Evolutionary conservation across 1,140 invertebrate genomes (phyloP).

Genomic region (Samia ricini): DNA sequence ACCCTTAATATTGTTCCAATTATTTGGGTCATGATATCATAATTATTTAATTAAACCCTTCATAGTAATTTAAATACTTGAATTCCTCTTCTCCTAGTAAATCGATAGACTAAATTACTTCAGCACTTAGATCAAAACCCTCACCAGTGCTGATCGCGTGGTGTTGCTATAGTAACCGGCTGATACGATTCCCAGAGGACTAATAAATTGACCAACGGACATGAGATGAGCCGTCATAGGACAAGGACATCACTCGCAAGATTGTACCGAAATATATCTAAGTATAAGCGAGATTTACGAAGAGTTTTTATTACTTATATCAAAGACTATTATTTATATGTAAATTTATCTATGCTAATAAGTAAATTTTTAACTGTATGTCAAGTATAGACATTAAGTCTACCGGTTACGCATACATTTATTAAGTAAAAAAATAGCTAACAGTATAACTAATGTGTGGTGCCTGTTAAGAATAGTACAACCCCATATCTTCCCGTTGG

Average conservation of each 20-base stretch:
- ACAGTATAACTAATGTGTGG: too few species aligned
- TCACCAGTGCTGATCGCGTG: not conserved
- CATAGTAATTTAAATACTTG: too few species aligned
- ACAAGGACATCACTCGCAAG: not conserved
- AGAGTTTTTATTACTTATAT: too few species aligned
- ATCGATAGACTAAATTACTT: not conserved
- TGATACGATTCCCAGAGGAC: not conserved
- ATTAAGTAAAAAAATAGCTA: too few species aligned
- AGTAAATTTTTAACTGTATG: not conserved
- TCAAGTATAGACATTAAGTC: not conserved
- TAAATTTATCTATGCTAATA: not conserved
- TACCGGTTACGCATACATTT: not conserved
- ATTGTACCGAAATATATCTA: not conserved
- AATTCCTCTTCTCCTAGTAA: not conserved
- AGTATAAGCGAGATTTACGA: not conserved
- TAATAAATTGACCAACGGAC: slow-evolving; percentile 6
- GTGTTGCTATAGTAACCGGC: not conserved
- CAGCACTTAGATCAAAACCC: not conserved
- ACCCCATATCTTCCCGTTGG: too few species aligned
- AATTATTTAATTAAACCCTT: too few species aligned
- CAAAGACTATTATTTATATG: too few species aligned
- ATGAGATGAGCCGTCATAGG: not conserved
- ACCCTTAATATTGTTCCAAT: too few species aligned
- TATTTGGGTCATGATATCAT: too few species aligned
- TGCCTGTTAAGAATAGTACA: too few species aligned